Conservation (phyloP, 2,888 invertebrate species). For the Rhimphoctona megacephalus region DNA sequence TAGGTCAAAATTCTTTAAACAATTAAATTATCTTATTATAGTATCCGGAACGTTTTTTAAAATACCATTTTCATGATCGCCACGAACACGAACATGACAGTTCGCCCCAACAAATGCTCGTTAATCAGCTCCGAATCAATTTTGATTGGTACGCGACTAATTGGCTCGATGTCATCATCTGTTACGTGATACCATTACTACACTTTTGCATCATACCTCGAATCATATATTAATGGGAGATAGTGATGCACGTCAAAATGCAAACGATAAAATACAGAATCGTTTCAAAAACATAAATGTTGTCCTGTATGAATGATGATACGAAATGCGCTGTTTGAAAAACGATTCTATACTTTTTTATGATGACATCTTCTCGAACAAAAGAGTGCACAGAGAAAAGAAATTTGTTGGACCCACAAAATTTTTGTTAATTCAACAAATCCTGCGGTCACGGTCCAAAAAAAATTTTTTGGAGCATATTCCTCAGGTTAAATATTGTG, state of each 20-base stretch:
- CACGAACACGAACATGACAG: constrained; percentile 6
- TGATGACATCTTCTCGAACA: background rate
- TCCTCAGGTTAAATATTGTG: too few species aligned
- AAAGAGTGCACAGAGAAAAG: too few species aligned
- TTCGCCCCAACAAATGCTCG: constrained; percentile 23
- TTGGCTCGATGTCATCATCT: constrained; percentile 48
- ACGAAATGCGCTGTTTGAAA: background rate
- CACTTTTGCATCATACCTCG: background rate
- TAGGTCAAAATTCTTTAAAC: background rate
- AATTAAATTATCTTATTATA: background rate
- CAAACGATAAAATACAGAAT: background rate
- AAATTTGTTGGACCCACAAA: too few species aligned
- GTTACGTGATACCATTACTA: background rate
- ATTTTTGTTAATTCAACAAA: too few species aligned
- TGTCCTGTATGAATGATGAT: background rate
- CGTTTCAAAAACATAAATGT: background rate
- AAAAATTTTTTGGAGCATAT: too few species aligned
- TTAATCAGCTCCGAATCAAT: constrained; percentile 44
- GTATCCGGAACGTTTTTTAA: background rate
- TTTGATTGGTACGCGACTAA: constrained; percentile 58
- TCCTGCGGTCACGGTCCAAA: too few species aligned
- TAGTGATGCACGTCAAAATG: background rate
- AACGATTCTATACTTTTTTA: background rate
- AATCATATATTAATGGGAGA: constrained; percentile 15
- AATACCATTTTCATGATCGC: background rate